phyloP scores from a whole-genome alignment of 2,113 vertebrate genomes.

The Bubalus kerabau region DNA sequence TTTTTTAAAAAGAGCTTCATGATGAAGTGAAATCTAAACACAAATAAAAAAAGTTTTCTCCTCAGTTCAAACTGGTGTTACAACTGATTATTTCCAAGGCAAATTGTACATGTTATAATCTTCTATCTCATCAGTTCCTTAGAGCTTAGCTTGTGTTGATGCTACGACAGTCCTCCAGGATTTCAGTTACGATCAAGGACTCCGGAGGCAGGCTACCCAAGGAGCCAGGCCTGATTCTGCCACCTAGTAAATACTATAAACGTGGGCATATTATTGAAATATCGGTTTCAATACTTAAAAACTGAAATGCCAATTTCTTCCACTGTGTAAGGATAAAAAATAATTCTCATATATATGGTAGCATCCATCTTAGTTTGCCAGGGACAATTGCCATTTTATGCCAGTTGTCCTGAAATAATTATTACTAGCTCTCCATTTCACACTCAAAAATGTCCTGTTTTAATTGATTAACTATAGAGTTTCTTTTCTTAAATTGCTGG shows the following conservation, averaged over 20 bases:
- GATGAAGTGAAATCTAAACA: constrained; percentile 70
- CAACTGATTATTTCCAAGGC: constrained; percentile 18
- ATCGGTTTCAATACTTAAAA: neutral
- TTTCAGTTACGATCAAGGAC: neutral
- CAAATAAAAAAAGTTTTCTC: constrained; percentile 59
- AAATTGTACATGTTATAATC: neutral
- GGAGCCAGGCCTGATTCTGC: neutral
- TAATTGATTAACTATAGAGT: neutral
- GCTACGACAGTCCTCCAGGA: neutral
- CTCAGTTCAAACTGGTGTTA: constrained; percentile 51
- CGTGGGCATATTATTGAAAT: neutral
- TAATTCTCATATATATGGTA: neutral
- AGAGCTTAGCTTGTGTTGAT: neutral
- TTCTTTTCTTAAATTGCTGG: neutral
- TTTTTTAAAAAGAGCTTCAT: constrained; percentile 62
- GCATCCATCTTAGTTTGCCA: neutral
- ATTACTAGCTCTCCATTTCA: neutral
- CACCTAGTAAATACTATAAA: neutral
- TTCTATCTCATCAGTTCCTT: neutral
- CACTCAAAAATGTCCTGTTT: neutral
- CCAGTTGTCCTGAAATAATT: neutral
- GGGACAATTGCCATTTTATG: neutral
- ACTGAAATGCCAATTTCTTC: neutral
- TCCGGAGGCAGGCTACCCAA: neutral
- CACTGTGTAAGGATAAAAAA: neutral